A percentile compares a stretch with the other conserved stretches of the same genome.
These are phyloP conservation scores for Pollenia griseotomentosa DNA, from an alignment of 2,888 invertebrate genomes.

Conservation along the genomic window DNA sequence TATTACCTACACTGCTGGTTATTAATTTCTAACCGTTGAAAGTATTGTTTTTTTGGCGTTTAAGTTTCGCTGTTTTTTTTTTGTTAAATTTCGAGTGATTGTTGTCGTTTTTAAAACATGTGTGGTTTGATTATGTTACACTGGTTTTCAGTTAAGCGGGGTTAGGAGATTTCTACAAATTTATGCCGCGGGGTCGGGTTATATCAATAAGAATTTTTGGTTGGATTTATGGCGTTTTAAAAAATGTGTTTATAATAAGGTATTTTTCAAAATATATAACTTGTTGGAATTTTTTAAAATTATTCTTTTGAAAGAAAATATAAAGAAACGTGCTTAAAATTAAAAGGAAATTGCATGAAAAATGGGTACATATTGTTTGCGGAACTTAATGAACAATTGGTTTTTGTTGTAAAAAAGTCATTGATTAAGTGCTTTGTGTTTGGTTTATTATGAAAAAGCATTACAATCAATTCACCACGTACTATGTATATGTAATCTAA, in stretches of 20 bases:
- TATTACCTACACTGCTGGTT: not conserved
- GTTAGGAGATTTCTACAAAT: not conserved
- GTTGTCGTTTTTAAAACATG: not conserved
- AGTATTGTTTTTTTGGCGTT: conserved; percentile 8
- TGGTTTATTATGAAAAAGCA: conserved; percentile 48
- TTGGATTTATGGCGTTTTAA: conserved; percentile 22
- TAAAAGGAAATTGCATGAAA: conserved; percentile 32
- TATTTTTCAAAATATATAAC: conserved; percentile 18
- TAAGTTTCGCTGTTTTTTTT: conserved; percentile 5
- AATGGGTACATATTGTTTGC: conserved; percentile 46
- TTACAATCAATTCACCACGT: conserved; percentile 69
- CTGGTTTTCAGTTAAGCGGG: not conserved
- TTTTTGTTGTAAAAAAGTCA: conserved; percentile 49
- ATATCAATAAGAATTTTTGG: conserved; percentile 43
- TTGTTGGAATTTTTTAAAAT: not conserved
- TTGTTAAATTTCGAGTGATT: not conserved
- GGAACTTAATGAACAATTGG: conserved; percentile 56
- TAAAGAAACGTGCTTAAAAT: conserved; percentile 34
- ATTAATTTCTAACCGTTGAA: not conserved
- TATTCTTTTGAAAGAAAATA: not conserved
- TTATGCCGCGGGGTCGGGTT: not conserved
- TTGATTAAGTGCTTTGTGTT: conserved; percentile 69
- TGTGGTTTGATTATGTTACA: conserved; percentile 8
- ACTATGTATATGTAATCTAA: conserved; percentile 36
- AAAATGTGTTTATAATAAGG: not conserved